phyloP scores from a whole-genome alignment of 2,888 invertebrate species.

The Hydroisotoma schaefferi region DNA sequence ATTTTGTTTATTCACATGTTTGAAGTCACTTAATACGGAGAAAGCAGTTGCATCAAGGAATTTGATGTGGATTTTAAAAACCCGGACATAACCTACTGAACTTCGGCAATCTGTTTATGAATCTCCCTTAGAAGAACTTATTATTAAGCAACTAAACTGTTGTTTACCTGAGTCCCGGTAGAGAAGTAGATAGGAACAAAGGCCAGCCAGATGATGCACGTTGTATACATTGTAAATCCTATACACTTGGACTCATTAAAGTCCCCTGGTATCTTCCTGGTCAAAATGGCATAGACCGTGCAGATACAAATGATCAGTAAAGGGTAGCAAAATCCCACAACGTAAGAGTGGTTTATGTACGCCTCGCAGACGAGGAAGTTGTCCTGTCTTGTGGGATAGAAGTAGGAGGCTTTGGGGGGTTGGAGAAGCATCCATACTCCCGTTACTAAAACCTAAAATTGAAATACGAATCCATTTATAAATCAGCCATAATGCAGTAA shows the following conservation, averaged over 20 bases:
- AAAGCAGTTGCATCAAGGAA: no score
- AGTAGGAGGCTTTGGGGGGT: slow-evolving; percentile 82
- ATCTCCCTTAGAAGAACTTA: no score
- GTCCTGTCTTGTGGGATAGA: slow-evolving; percentile 86
- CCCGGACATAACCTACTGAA: no score
- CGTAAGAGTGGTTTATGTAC: slow-evolving; percentile 86
- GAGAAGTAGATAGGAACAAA: slow-evolving; percentile 97
- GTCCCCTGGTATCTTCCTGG: slow-evolving; percentile 95
- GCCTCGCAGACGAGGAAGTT: slow-evolving; percentile 90
- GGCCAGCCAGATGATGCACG: slow-evolving; percentile 96
- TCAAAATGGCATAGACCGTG: slow-evolving; percentile 92
- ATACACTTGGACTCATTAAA: slow-evolving; percentile 98
- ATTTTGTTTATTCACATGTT: no score
- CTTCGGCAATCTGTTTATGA: no score
- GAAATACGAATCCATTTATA: no score
- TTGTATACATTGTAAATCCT: slow-evolving; percentile 99
- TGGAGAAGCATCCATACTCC: slow-evolving; percentile 88
- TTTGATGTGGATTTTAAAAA: no score
- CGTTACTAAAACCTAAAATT: slow-evolving; percentile 74
- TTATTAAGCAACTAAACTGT: no score
- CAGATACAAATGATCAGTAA: slow-evolving; percentile 61
- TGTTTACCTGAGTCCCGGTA: slow-evolving; percentile 70
- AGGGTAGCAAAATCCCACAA: slow-evolving; percentile 63
- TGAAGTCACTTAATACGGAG: no score
- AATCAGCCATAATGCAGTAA: no score